A percentile compares a stretch with the other conserved stretches of the same genome.
Evolutionary conservation across 1,140 invertebrate genomes (phyloP).

Genomic region (Carcinoscorpius rotundicauda): DNA sequence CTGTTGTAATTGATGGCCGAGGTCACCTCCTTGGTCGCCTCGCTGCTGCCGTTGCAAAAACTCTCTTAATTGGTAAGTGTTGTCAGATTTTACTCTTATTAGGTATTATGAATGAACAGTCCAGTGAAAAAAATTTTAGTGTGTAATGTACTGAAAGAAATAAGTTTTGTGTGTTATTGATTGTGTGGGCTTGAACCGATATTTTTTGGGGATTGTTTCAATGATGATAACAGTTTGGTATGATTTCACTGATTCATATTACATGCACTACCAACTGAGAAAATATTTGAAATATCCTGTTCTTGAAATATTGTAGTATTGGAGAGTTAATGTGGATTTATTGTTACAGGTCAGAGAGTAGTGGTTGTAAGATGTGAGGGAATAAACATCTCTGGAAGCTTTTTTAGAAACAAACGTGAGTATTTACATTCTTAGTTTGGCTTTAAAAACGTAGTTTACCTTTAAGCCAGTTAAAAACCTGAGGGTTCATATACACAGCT

Average conservation of each 20-base stretch:
- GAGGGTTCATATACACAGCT: too few species aligned
- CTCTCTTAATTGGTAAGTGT: constrained; percentile 48
- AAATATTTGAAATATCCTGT: background rate
- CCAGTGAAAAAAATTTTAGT: background rate
- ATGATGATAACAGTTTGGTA: too few species aligned
- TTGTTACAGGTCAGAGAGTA: constrained; percentile 40
- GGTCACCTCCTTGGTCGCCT: constrained; percentile 93
- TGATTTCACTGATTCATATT: background rate
- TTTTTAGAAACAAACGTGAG: constrained; percentile 69
- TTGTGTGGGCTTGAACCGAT: too few species aligned
- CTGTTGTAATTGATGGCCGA: constrained; percentile 92
- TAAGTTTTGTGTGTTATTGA: too few species aligned
- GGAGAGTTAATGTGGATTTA: background rate
- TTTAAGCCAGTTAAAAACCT: too few species aligned
- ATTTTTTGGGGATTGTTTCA: too few species aligned
- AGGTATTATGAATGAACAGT: background rate
- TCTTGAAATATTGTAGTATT: background rate
- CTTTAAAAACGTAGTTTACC: too few species aligned
- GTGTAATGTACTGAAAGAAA: background rate
- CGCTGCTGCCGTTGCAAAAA: constrained; percentile 87
- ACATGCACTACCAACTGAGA: constrained; percentile 16
- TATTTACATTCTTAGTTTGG: constrained; percentile 25
- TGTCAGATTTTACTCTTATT: too few species aligned
- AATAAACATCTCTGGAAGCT: constrained; percentile 97
- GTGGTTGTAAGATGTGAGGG: constrained; percentile 80